Conservation (phyloP, 2,113 vertebrate genomes). For the Delphinus delphis region DNA sequence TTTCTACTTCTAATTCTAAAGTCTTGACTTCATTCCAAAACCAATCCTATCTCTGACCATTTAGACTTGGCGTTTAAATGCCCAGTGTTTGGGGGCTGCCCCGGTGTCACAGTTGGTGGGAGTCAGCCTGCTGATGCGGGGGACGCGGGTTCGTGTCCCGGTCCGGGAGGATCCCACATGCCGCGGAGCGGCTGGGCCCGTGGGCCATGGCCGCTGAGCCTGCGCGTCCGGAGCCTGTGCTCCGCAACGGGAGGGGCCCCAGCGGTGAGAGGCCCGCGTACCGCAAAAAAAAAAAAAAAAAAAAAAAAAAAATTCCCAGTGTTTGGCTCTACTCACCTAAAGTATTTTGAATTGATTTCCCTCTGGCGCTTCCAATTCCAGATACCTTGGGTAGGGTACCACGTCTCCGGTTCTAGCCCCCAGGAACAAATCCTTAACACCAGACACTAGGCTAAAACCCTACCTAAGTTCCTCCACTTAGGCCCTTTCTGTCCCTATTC, state of each 20-base stretch:
- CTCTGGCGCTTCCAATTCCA: neutral
- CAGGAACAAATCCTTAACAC: neutral
- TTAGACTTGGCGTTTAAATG: neutral
- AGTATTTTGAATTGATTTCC: neutral
- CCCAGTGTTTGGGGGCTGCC: too few species aligned
- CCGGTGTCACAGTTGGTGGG: too few species aligned
- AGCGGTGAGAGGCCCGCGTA: too few species aligned
- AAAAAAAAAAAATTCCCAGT: neutral
- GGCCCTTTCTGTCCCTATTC: neutral
- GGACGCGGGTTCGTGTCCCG: too few species aligned
- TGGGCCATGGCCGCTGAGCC: too few species aligned
- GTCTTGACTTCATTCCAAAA: neutral
- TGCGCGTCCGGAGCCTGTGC: too few species aligned
- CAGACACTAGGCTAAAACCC: neutral
- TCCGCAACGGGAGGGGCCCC: too few species aligned
- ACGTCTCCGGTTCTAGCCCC: neutral
- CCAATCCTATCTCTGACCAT: neutral
- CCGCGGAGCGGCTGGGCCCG: too few species aligned
- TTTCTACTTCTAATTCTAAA: conserved; percentile 2
- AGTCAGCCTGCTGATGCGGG: too few species aligned
- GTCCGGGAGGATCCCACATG: too few species aligned
- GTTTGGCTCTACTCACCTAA: neutral
- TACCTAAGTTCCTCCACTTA: neutral
- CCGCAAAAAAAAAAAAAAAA: too few species aligned
- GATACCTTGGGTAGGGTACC: neutral